A percentile compares a stretch with the other conserved stretches of the same genome.
phyloP scores from a whole-genome alignment of 30 jellyfish, hydroid and myxozoan genomes.

The Aurelia aurita complex sp. Pacific region DNA sequence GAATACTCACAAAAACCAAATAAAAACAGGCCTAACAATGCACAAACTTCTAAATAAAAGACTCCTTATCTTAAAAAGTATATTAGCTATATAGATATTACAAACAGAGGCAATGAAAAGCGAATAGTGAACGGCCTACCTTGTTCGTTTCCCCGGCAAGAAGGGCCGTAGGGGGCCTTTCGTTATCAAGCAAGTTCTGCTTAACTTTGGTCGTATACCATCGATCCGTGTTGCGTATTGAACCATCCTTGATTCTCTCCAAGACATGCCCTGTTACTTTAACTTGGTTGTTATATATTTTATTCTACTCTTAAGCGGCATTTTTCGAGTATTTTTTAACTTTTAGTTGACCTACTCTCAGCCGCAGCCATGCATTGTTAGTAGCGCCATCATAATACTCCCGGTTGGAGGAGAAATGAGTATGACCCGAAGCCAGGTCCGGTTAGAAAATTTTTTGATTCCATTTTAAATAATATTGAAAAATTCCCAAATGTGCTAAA shows the following conservation, averaged over 20 bases:
- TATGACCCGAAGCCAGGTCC: conserved; percentile 2
- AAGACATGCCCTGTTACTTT: conserved; percentile 58
- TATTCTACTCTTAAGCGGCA: conserved; percentile 16
- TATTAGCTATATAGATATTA: too few relatives aligned
- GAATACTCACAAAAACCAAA: too few relatives aligned
- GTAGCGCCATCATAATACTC: conserved; percentile 67
- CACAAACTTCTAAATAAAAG: too few relatives aligned
- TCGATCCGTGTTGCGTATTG: conserved; percentile 52
- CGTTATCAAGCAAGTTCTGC: conserved; percentile 5
- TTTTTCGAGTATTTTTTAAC: background rate
- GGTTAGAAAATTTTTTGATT: too few relatives aligned
- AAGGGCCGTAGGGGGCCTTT: conserved; percentile 79
- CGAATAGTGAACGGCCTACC: background rate
- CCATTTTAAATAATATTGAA: too few relatives aligned
- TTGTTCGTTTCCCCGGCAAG: conserved; percentile 64
- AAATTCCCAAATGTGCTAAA: too few relatives aligned
- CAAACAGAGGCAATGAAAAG: too few relatives aligned
- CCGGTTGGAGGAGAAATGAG: background rate
- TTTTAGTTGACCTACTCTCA: conserved; percentile 20
- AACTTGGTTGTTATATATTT: background rate
- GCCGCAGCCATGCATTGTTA: conserved; percentile 55
- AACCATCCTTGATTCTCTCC: conserved; percentile 50
- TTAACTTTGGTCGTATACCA: conserved; percentile 54
- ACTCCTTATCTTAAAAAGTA: too few relatives aligned
- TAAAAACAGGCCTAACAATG: too few relatives aligned